Conservation (phyloP, 2,888 invertebrate genomes). For the Xestoiulus laeticollis region DNA sequence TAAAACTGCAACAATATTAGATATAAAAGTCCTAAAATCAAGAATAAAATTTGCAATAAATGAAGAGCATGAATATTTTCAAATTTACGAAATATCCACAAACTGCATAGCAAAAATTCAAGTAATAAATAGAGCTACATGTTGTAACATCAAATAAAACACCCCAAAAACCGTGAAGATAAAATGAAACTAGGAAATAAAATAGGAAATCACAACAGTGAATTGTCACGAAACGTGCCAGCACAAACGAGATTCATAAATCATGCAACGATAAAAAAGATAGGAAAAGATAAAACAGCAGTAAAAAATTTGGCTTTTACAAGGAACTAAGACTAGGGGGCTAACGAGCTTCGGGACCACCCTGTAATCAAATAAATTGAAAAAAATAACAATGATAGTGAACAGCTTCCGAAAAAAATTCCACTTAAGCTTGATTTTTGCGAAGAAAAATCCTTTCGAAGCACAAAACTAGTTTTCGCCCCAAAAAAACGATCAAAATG, state of each 20-base stretch:
- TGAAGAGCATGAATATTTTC: neutral
- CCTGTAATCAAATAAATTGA: neutral
- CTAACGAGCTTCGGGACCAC: neutral
- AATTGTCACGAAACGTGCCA: neutral
- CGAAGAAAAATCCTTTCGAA: neutral
- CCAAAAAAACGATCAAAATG: neutral
- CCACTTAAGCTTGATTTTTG: neutral
- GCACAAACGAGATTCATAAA: conserved; percentile 2
- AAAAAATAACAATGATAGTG: too few species aligned
- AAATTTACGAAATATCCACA: neutral
- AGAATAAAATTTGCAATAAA: neutral
- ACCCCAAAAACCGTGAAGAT: neutral
- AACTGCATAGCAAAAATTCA: neutral
- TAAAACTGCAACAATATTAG: too few species aligned
- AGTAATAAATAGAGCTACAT: neutral
- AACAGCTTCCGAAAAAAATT: neutral
- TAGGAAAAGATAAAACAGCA: neutral
- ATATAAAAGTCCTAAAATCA: too few species aligned
- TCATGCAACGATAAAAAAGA: neutral
- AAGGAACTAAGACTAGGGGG: neutral
- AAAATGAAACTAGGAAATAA: neutral
- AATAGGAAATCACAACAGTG: neutral
- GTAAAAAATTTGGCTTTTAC: neutral
- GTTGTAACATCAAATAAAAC: neutral
- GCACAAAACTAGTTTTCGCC: neutral